Conservation (phyloP, 2,113 vertebrate genomes). For the Pristiophorus japonicus region DNA sequence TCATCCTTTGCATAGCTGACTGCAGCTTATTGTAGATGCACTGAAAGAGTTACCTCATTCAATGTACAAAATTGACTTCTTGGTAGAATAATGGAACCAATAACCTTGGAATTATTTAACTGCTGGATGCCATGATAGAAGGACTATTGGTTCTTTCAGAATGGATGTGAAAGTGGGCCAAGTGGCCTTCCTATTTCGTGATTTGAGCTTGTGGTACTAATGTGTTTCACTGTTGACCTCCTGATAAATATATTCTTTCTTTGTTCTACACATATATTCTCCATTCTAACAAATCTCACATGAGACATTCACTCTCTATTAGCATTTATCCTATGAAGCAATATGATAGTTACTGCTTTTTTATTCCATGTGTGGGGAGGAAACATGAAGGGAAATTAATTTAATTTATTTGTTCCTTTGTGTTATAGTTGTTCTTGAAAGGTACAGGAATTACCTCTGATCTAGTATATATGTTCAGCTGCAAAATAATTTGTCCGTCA, state of each 20-base stretch:
- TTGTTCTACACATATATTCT: no score
- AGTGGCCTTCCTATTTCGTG: background rate
- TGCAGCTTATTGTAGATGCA: background rate
- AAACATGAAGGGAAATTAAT: background rate
- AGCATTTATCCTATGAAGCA: background rate
- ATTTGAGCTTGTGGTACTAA: background rate
- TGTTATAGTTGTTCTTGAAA: background rate
- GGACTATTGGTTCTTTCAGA: background rate
- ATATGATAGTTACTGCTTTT: background rate
- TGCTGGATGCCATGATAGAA: background rate
- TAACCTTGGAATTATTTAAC: background rate
- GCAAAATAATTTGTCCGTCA: background rate
- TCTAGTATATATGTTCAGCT: background rate
- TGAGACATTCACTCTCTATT: background rate
- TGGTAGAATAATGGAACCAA: background rate
- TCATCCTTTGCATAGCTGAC: background rate
- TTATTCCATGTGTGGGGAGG: background rate
- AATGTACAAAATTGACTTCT: background rate
- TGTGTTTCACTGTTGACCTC: background rate
- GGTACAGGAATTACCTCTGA: background rate
- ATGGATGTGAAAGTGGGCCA: no score
- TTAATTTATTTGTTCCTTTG: background rate
- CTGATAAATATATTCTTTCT: background rate
- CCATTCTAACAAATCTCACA: background rate
- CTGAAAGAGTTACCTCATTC: background rate